Evolutionary conservation across 2,113 vertebrate species (phyloP).

Genomic region (Bubo scandiacus): DNA sequence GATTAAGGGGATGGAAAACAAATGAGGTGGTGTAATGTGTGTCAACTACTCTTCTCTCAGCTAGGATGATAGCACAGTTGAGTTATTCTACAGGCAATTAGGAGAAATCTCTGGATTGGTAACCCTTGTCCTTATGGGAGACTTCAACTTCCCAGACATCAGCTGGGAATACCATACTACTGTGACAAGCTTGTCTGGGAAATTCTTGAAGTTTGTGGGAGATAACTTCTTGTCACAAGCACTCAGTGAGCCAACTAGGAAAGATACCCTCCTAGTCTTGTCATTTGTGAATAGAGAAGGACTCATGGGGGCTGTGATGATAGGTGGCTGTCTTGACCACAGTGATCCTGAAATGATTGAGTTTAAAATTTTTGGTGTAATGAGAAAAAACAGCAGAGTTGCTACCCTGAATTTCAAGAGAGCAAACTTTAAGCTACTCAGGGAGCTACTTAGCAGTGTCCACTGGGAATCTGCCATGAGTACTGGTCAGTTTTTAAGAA

Average conservation of each 20-base stretch:
- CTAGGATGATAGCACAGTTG: background rate
- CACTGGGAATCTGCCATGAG: background rate
- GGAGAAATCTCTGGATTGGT: background rate
- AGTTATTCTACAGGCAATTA: background rate
- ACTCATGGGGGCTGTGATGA: background rate
- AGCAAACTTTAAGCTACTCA: background rate
- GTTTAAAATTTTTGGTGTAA: background rate
- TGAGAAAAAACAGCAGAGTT: background rate
- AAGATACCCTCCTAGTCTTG: background rate
- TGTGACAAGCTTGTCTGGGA: background rate
- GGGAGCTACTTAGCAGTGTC: background rate
- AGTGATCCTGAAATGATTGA: rapidly evolving
- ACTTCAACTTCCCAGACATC: background rate
- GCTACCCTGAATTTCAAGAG: background rate
- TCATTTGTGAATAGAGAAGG: background rate
- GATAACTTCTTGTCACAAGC: background rate
- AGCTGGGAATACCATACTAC: background rate
- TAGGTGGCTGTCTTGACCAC: background rate
- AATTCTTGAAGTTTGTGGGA: background rate
- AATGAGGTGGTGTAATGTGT: background rate
- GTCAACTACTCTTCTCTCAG: rapidly evolving
- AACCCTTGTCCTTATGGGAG: background rate
- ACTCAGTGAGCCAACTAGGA: background rate
- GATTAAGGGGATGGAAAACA: background rate
- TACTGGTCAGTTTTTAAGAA: background rate